Evolutionary conservation across 2,888 invertebrate genomes (phyloP).

Genomic region (Cephus nigrinus): DNA sequence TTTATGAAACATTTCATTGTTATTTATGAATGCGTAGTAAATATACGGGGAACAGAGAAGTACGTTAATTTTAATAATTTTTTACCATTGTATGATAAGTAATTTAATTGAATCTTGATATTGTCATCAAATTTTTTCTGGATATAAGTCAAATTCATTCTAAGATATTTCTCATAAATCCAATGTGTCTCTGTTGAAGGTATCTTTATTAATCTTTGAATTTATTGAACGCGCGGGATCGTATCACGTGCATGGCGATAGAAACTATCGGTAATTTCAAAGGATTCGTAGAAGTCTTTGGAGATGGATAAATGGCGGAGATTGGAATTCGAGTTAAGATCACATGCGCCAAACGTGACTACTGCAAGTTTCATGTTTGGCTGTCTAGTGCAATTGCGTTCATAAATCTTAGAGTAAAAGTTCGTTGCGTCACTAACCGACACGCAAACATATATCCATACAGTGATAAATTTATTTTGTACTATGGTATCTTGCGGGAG

Average conservation of each 20-base stretch:
- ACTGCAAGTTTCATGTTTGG: conserved; percentile 35
- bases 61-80: background rate
- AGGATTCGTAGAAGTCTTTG: background rate
- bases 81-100: background rate
- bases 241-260: background rate
- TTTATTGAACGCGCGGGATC: background rate
- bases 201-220: background rate
- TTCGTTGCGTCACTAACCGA: conserved; percentile 38
- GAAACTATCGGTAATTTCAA: background rate
- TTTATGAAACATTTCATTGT: background rate
- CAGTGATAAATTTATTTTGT: background rate
- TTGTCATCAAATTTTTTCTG: background rate
- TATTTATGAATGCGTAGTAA: background rate
- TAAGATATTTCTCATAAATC: background rate
- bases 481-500: background rate
- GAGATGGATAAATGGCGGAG: conserved; percentile 40
- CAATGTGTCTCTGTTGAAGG: background rate
- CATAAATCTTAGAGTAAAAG: conserved; percentile 50
- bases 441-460: background rate
- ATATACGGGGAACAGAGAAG: background rate
- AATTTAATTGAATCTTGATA: background rate
- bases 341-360: conserved; percentile 28
- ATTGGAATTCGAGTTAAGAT: conserved; percentile 43
- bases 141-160: background rate
- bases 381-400: conserved; percentile 46